Conservation (phyloP, 2,888 invertebrate species). For the Meandrusa payeni region DNA sequence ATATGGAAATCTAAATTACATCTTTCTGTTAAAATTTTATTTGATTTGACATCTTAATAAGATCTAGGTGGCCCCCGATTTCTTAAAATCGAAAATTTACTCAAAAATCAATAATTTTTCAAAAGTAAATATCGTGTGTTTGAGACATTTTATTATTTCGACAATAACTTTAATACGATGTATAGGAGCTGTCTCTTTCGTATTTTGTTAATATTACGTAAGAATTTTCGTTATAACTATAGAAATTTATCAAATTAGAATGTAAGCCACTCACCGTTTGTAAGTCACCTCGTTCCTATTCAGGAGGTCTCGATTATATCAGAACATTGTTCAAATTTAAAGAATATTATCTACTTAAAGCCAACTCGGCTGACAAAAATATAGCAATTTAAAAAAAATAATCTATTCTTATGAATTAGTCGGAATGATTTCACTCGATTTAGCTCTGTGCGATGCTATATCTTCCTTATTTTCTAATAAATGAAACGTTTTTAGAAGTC, state of each 20-base stretch:
- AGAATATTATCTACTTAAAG: constrained; percentile 40
- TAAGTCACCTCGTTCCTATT: constrained; percentile 19
- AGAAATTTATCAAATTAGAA: not conserved
- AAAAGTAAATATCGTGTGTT: too few relatives aligned
- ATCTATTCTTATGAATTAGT: constrained; percentile 60
- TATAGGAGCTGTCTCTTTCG: too few relatives aligned
- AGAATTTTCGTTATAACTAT: too few relatives aligned
- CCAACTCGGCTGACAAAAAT: constrained; percentile 36
- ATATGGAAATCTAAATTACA: too few relatives aligned
- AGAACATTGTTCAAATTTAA: constrained; percentile 54
- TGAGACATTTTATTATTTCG: too few relatives aligned
- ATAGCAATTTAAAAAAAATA: constrained; percentile 28
- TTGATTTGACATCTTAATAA: too few relatives aligned
- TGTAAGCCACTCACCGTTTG: constrained; percentile 15
- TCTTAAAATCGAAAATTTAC: too few relatives aligned
- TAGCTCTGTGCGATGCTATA: constrained; percentile 41
- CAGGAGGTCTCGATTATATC: constrained; percentile 32
- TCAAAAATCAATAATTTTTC: too few relatives aligned
- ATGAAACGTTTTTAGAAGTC: constrained; percentile 46
- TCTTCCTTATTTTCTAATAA: constrained; percentile 58
- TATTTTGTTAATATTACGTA: too few relatives aligned
- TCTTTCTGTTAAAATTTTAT: too few relatives aligned
- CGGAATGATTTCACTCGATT: constrained; percentile 55
- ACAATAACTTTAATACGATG: too few relatives aligned
- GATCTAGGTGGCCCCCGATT: too few relatives aligned